Conservation (phyloP, 1,140 invertebrate species). For the Holotrichia oblita region DNA sequence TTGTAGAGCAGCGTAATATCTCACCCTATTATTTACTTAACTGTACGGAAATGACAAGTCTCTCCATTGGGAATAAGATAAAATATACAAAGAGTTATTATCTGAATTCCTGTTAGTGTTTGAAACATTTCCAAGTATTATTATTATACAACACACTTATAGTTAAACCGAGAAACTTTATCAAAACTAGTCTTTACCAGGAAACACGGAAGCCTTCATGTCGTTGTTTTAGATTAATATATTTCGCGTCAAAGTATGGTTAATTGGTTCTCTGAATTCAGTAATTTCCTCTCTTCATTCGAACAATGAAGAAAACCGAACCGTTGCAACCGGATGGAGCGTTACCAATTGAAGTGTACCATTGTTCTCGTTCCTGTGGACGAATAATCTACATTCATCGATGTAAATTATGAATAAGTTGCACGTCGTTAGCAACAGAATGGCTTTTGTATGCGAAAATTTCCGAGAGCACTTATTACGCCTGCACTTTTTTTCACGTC, state of each 20-base stretch:
- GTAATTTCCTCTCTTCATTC: slow-evolving; percentile 19
- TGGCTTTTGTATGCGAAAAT: slow-evolving; percentile 11
- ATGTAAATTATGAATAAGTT: slow-evolving; percentile 25
- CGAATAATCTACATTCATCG: slow-evolving; percentile 27
- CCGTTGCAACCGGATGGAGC: slow-evolving; percentile 33
- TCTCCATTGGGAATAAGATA: no score
- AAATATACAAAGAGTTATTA: no score
- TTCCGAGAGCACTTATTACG: slow-evolving; percentile 6
- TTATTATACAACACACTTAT: neutral
- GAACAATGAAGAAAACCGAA: slow-evolving; percentile 23
- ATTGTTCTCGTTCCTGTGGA: slow-evolving; percentile 25
- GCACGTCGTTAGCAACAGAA: slow-evolving; percentile 15
- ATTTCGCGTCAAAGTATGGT: slow-evolving; percentile 7
- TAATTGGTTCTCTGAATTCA: slow-evolving; percentile 32
- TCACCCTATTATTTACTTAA: no score
- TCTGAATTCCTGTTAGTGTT: no score
- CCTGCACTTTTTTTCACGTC: neutral
- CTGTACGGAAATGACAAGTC: no score
- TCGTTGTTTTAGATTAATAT: slow-evolving; percentile 35
- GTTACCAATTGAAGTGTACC: slow-evolving; percentile 28
- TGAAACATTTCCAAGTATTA: neutral
- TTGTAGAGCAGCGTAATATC: no score
- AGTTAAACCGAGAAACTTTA: neutral
- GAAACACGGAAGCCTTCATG: slow-evolving; percentile 22
- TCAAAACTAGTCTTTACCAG: neutral